A percentile compares a stretch with the other conserved stretches of the same genome.
phyloP scores from a whole-genome alignment of 2,797 vertebrate genomes.

The Nannoperca australis region DNA sequence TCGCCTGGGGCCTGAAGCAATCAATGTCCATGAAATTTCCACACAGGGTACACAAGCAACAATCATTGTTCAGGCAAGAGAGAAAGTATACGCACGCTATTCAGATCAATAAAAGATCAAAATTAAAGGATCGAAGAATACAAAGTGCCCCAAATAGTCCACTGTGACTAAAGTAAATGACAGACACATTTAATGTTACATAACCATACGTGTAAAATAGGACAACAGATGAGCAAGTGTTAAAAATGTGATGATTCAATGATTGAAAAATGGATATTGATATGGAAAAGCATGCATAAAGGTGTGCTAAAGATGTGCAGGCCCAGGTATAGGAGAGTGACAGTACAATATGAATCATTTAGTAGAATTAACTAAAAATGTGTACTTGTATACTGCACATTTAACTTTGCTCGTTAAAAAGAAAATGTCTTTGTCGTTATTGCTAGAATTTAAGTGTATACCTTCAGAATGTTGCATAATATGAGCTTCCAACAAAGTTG shows the following conservation, averaged over 20 bases:
- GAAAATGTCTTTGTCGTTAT: not conserved
- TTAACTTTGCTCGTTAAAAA: not conserved
- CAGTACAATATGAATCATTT: not conserved
- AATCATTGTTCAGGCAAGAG: constrained; percentile 25
- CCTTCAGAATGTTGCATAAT: not conserved
- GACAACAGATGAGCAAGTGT: constrained; percentile 51
- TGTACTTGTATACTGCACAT: not conserved
- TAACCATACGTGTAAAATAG: constrained; percentile 45
- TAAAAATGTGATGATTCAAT: constrained; percentile 26
- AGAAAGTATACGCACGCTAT: not conserved
- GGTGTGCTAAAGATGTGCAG: not conserved
- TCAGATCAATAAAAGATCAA: constrained; percentile 47
- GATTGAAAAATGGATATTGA: constrained; percentile 35
- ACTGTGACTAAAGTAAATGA: constrained; percentile 43
- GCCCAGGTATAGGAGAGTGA: not conserved
- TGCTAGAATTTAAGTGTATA: not conserved
- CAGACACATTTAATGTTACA: constrained; percentile 47
- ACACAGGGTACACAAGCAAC: constrained; percentile 20
- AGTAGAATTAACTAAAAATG: too few relatives aligned
- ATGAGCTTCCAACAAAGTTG: not conserved
- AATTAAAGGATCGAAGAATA: constrained; percentile 46
- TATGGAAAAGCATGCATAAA: constrained; percentile 21
- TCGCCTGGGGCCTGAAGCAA: constrained; percentile 37
- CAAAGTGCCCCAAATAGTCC: constrained; percentile 48
- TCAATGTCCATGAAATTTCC: constrained; percentile 48